Evolutionary conservation across 2,888 invertebrate genomes (phyloP), one percentile per base, ranked within the genome.

Genomic region (Leucophenga maculata): DNA sequence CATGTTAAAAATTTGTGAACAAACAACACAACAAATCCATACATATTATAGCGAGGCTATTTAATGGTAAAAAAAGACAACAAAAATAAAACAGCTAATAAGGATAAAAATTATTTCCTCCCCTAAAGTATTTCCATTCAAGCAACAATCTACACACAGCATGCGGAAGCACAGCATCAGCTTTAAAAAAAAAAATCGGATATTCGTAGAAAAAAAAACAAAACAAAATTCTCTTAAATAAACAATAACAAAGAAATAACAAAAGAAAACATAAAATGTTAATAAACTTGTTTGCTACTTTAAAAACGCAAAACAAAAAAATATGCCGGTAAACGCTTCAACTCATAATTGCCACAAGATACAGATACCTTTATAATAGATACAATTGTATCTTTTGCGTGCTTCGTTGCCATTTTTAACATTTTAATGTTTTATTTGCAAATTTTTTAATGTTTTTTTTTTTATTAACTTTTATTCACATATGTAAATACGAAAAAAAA

Each of bases 351-450:
- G 50, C 14, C 2, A 18, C 60, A 60, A 50, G 6, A 2, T n/a
- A 4, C 1, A n/a, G 50, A 50, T 32, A 18, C 60, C n/a, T n/a
- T n/a, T n/a, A n/a, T n/a, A n/a, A 39, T n/a, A 60, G 60, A 60
- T 60, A 60, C 60, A 60, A 39, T 60, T 60, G 39, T 60, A 60
- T 60, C 60, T 60, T 60, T 31, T 26, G 16, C 50, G 16, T n/a
- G 50, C 50, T 50, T 50, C 6, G 6, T 50, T 50, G 39, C 11
- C 8, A 11, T 11, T 4, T 13, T 50, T 50, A 50, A 50, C 14
- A 50, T 50, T 50, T 50, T 32, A 11, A 1, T 22, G 32, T 11
- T 60, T 44, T 39, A n/a, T 59, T 59, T 59, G 59, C 6, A 3
- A 39, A 59, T 31, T 59, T 11, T 13, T 31, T 31, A 32, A 16